A percentile compares a stretch with the other conserved stretches of the same genome.
Conservation (phyloP, 2,797 vertebrate species). For the Premnoplex brunnescens region DNA sequence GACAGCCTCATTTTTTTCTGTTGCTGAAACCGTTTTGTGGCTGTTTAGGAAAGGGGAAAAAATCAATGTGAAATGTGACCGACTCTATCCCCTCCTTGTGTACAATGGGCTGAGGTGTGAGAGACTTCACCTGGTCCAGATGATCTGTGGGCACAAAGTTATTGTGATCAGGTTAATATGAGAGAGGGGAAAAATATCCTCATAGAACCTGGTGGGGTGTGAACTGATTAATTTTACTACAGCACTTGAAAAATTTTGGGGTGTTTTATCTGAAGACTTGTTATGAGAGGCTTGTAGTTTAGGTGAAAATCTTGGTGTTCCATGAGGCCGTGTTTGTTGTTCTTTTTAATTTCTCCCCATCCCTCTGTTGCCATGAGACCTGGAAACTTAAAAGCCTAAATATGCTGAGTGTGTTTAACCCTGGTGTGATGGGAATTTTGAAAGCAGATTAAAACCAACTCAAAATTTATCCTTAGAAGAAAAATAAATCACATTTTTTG, state of each 20-base stretch:
- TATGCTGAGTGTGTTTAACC: background rate
- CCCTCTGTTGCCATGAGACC: constrained; percentile 13
- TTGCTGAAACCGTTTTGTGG: background rate
- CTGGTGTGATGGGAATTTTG: background rate
- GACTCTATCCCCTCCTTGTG: background rate
- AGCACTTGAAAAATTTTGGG: background rate
- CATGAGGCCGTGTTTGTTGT: background rate
- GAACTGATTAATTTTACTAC: background rate
- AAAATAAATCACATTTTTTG: background rate
- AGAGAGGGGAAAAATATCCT: background rate
- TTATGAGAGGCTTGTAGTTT: background rate
- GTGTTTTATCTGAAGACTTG: background rate
- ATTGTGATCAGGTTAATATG: background rate
- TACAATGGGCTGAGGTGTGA: fast-evolving
- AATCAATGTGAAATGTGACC: fast-evolving
- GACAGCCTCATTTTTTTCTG: background rate
- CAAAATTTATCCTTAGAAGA: background rate
- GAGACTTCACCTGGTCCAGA: fast-evolving
- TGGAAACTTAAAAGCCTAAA: background rate
- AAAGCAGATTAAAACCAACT: background rate
- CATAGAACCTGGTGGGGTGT: background rate
- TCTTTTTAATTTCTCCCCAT: background rate
- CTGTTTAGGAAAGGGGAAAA: background rate
- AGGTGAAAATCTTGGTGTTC: background rate
- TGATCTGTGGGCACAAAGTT: background rate